Base-by-base conservation (phyloP, 1,140 invertebrate species). In the Caligus rogercresseyi region DNA sequence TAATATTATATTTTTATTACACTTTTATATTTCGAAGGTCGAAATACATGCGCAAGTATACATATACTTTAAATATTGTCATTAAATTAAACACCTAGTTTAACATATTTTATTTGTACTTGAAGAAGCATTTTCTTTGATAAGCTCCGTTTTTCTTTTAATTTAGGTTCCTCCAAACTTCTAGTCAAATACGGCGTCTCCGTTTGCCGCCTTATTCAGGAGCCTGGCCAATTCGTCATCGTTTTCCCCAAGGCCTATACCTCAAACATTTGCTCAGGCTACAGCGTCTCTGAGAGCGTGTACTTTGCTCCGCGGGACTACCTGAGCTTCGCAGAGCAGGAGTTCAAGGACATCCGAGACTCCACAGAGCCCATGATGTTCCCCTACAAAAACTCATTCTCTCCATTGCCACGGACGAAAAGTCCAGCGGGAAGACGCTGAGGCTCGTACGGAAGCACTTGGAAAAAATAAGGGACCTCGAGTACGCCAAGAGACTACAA, bases 361-460 rank as follows among this genome's bases (percentile, higher is more conserved):
- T 91, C 85, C 69, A 86, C 84, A 71, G 90, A 94, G 73, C 87
- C 88, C 18, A 85, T 89, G 11, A 83, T 90, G 76, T 93, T 96
- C 72, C 89, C 0, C 75, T 92, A 64, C 88, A 94, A 68, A 81
- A 84, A 68, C 73, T 95, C 19, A 73, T 94, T 3, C 79, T 90
- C 55, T 81, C 81, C 54, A 81, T 92, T 65, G 82, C 83, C 13
- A 80, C 78, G 52, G 88, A 91, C 72, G 69, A 76, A 14, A 75
- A 81, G 66, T 79, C 80, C 24, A 77, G 80, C 64, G 71, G 79
- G 15, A 80, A 83, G 20, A 78, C 85, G 25, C 74, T 91, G 24
- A 78, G 79, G 66, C 77, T 72, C 53, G 71, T 74, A 67, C 67
- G 73, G 26, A 67, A 65, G 16, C 24, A 70, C 13, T 63, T 68